Percentiles rank a stretch among this genome's conserved stretches.
phyloP scores from a whole-genome alignment of 2,113 vertebrate species.

The Cyanoderma ruficeps region DNA sequence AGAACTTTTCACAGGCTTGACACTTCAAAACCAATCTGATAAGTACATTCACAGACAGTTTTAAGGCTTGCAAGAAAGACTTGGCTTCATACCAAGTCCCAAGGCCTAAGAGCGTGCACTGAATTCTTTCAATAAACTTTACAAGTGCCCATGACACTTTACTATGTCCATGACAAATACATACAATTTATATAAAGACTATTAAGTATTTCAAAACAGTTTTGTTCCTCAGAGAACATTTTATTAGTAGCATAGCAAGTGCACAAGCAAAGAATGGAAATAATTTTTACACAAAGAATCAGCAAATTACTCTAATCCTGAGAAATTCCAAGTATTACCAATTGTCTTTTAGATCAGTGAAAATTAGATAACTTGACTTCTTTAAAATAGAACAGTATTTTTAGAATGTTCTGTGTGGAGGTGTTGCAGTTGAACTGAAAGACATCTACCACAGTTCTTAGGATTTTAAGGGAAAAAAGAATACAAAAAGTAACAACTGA shows the following conservation, averaged over 20 bases:
- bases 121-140: neutral
- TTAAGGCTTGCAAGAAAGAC: neutral
- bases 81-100: neutral
- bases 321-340: neutral
- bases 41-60: neutral
- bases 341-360: neutral
- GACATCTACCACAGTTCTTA: neutral
- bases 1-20: neutral
- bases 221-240: neutral
- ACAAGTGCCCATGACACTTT: neutral
- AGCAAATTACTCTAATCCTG: neutral
- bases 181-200: neutral
- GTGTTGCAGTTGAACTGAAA: neutral
- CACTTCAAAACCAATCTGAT: neutral
- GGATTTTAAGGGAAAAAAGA: neutral
- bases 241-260: neutral
- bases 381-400: neutral
- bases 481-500: neutral
- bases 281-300: neutral
- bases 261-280: neutral
- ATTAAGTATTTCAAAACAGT: neutral
- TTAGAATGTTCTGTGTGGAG: neutral
- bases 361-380: neutral
- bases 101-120: rapidly evolving
- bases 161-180: neutral